Evolutionary conservation across 2,113 vertebrate species (phyloP), one percentile per base, ranked within the genome.

Genomic region (Polypterus senegalus): DNA sequence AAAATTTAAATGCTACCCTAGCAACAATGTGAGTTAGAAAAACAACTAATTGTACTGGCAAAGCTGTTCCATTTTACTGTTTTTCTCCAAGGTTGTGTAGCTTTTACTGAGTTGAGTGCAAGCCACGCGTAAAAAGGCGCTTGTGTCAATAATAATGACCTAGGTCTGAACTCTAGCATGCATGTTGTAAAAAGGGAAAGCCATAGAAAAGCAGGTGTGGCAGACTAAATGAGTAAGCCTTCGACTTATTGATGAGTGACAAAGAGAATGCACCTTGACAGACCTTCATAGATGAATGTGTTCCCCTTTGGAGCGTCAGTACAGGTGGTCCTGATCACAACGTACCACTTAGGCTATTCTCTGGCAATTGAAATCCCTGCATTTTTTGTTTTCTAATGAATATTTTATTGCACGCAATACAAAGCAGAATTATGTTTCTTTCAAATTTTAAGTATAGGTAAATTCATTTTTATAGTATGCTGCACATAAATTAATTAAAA

Each of bases 101-200:
- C 5, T 43, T 58, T 71, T 66, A 70, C 65, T 77, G 69, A 71
- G 65, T 59, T 79, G 71, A 69, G 67, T 73, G 74, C 79, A 69
- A 74, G 76, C 70, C 67, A 74, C 74, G 60, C 57, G 69, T 69
- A 71, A 66, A 71, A 69, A 75, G 77, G 68, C 73, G 71, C 74
- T 72, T 81, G 75, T 82, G 74, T 81, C 78, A 86, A 73, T 70
- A 82, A 58, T 5, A 6, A 45, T 82, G 80, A 76, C 79, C 81
- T 70, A 61, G 60, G 68, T 54, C 65, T 82, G 75, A 85, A 79
- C 78, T 67, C 68, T 73, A 58, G 5, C 64, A 65, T 74, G 71
- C 67, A 75, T 58, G 71, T 77, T 66, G 68, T 68, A 62, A 66
- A 73, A 71, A 55, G 58, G 54, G 7, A 46, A 55, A 58, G 61